Base-by-base conservation (phyloP, 2,797 vertebrate species). In the Enteromius radiatus region DNA sequence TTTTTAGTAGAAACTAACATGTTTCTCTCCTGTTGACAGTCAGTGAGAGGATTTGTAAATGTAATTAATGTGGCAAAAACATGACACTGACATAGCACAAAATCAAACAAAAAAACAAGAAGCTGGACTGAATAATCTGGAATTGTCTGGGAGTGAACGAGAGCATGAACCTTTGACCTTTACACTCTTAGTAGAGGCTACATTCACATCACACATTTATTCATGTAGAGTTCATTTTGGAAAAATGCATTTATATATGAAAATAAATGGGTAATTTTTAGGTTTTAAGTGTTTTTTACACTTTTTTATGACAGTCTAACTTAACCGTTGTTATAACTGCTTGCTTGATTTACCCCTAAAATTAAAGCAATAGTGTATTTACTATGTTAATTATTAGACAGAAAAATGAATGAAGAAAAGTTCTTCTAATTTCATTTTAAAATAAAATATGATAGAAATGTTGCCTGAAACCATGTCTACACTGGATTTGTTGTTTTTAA, bases 21-120 rank as follows among this genome's bases (percentile, higher is more conserved):
- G 88, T 89, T 94, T 95, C 91, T 95, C 92, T 89, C 91, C 87
- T 84, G 87, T 93, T 88, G 90, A 94, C 94, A 95, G 94, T 73
- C 52, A 71, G 54, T 65, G 54, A 80, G 52, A 61, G 77, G 23
- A 76, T 67, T 38, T n/a, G 26, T 43, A 79, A 69, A 56, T 21
- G n/a, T 79, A 69, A 69, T 41, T 69, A 26, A 33, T 45, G 45
- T 41, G 64, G 74, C 56, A 43, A 78, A 64, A 26, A 80, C 68
- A 78, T 21, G 17, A 71, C 21, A 56, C 8, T 19, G 70, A 43
- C 28, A 26, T 54, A 56, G 36, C 33, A 59, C 70, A 54, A 47
- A 73, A 71, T 61, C 43, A 41, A 59, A 28, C 9, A n/a, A 68
- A 15, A 12, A 19, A 33, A 36, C n/a, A 19, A n/a, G 17, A 41